Evolutionary conservation across 2,113 vertebrate species (phyloP), one percentile per base, ranked within the genome.

Genomic region (Oceanodroma tethys): DNA sequence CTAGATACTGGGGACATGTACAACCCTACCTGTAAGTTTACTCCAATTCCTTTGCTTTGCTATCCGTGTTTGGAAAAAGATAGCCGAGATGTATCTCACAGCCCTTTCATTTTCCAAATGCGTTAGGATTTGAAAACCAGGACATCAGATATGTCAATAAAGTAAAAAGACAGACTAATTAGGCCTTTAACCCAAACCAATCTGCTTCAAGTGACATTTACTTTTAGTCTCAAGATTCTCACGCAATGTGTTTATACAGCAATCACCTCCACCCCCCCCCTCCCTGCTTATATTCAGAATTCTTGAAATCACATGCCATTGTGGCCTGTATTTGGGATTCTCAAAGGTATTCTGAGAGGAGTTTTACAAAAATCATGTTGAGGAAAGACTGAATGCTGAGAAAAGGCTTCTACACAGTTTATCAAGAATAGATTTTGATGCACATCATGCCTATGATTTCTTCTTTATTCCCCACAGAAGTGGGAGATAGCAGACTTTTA

Each of bases 1-100:
- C 8, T 11, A 2, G 1, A 19, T 1, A 21, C 38, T 56, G 16
- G 16, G 23, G 25, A 20, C 6, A 3, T 0, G 2, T 6, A 10
- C n/a, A 20, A 9, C 27, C 11, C 36, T 9, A 4, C 26, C 13
- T 8, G 2, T 8, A 34, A 5, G 2, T 56, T 25, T n/a, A 8
- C 13, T 71, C 16, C 16, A 32, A 1, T 26, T 25, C 40, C 68
- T 60, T 17, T 68, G 7, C 30, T 92, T 88, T 30, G 13, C 15
- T 34, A 1, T 9, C 19, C 14, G 0, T 16, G 30, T 14, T 60
- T 48, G 27, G 19, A 38, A 21, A 22, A 84, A 38, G 23, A 16
- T 7, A 79, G 22, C 38, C 7, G 29, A 78, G 16, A 11, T 22
- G 1, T 3, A 3, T 40, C 22, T 62, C 42, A 13, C 22, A 73